These are phyloP conservation scores for Nerophis ophidion DNA, from an alignment of 2,113 vertebrate genomes.

Conservation along the genomic window DNA sequence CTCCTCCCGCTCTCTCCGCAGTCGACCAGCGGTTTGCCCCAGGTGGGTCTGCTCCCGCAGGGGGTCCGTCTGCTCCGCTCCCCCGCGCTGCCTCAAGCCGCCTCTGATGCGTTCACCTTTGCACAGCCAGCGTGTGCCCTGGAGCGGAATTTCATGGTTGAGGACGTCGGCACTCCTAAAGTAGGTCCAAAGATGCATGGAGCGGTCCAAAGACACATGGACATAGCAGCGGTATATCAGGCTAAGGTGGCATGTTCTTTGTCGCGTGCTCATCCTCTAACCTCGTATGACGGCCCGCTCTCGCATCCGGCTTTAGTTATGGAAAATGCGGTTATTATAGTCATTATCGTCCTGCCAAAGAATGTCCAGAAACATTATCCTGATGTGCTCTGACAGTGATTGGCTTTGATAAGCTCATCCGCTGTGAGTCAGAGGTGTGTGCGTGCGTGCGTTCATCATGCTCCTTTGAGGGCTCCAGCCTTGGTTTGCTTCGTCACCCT, in stretches of 20 bases:
- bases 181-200: conserved; percentile 57
- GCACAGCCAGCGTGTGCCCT: conserved; percentile 72
- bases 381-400: conserved; percentile 26
- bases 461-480: conserved; percentile 30
- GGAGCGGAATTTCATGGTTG: conserved; percentile 85
- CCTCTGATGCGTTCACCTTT: conserved; percentile 82
- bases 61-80: conserved; percentile 80
- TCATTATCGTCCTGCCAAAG: conserved; percentile 24
- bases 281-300: not conserved
- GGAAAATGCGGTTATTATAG: conserved; percentile 18
- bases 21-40: conserved; percentile 76
- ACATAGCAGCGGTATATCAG: conserved; percentile 3
- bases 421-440: conserved; percentile 20
- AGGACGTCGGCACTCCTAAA: conserved; percentile 91
- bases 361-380: conserved; percentile 26
- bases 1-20: conserved; percentile 41
- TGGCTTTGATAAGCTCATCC: conserved; percentile 33
- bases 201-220: conserved; percentile 3
- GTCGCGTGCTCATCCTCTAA: not conserved
- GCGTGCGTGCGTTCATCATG: not conserved
- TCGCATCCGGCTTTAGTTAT: not conserved
- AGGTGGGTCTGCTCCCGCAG: conserved; percentile 77
- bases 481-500: conserved; percentile 30
- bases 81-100: conserved; percentile 74
- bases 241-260: not conserved